phyloP scores from a whole-genome alignment of 1,140 invertebrate species.

The Pachypeltis micranthus region DNA sequence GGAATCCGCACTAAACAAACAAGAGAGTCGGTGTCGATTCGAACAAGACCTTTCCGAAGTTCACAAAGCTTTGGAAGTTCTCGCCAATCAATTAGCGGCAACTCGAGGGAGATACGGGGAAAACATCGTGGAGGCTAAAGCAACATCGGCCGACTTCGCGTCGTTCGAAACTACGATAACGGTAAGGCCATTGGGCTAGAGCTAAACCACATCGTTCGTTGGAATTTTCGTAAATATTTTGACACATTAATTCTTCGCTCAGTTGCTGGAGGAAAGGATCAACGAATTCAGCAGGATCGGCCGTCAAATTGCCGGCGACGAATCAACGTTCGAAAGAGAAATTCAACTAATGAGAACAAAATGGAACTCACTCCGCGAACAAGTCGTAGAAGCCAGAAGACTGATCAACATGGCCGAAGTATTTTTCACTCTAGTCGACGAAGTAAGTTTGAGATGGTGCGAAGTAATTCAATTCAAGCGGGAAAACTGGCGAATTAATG shows the following conservation, averaged over 20 bases:
- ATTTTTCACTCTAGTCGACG: constrained; percentile 45
- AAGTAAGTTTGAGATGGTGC: too few species aligned
- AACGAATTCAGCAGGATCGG: constrained; percentile 56
- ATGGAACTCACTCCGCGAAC: constrained; percentile 58
- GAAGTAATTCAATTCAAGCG: too few species aligned
- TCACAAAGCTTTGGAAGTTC: constrained; percentile 53
- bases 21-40: constrained; percentile 55
- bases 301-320: constrained; percentile 45
- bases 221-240: constrained; percentile 30
- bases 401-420: constrained; percentile 42
- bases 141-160: constrained; percentile 55
- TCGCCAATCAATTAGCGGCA: constrained; percentile 47
- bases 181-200: constrained; percentile 37
- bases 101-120: constrained; percentile 58
- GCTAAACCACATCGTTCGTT: background rate
- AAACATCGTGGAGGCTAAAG: constrained; percentile 52
- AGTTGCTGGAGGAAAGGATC: constrained; percentile 62
- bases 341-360: constrained; percentile 53
- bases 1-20: constrained; percentile 47
- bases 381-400: constrained; percentile 51
- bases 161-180: constrained; percentile 70
- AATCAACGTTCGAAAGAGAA: constrained; percentile 46
- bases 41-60: constrained; percentile 59
- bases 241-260: too few species aligned
- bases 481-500: too few species aligned